These are phyloP conservation scores for Megamerina dolium DNA, from an alignment of 2,888 invertebrate species.

Conservation along the genomic window DNA sequence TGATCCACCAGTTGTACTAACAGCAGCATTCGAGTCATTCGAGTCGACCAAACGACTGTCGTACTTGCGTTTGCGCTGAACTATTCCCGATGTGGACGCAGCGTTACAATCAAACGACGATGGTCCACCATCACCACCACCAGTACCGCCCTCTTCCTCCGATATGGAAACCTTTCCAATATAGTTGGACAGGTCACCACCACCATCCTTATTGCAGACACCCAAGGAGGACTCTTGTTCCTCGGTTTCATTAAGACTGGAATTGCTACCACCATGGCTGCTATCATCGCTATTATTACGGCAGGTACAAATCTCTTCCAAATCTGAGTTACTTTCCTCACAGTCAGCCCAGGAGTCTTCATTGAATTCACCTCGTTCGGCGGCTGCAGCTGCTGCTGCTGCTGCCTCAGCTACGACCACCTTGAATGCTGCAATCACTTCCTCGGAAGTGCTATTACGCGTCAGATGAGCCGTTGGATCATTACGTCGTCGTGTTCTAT, in stretches of 20 bases:
- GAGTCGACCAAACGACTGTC: conserved; percentile 37
- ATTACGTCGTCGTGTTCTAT: conserved; percentile 9
- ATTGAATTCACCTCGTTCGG: conserved; percentile 26
- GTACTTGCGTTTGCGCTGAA: conserved; percentile 47
- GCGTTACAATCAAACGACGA: conserved; percentile 13
- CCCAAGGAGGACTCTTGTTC: conserved; percentile 26
- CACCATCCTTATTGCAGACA: conserved; percentile 18
- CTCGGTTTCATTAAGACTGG: conserved; percentile 36
- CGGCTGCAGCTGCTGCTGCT: conserved; percentile 10
- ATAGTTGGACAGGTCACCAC: conserved; percentile 36
- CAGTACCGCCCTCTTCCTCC: conserved; percentile 25
- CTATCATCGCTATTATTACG: conserved; percentile 32
- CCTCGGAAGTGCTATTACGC: conserved; percentile 14
- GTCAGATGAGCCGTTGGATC: conserved; percentile 10
- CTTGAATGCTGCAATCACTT: conserved; percentile 16
- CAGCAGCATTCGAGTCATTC: conserved; percentile 25
- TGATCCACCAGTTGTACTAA: conserved; percentile 21
- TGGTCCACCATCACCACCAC: background rate
- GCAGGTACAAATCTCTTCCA: conserved; percentile 49
- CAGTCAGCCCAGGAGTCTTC: conserved; percentile 42
- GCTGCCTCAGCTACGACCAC: conserved; percentile 13
- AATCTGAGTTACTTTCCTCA: conserved; percentile 45
- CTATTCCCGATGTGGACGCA: conserved; percentile 16
- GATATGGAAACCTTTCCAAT: conserved; percentile 38
- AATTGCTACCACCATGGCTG: conserved; percentile 38